Conservation (phyloP, 2,888 invertebrate species). For the Amphipoea oculea region DNA sequence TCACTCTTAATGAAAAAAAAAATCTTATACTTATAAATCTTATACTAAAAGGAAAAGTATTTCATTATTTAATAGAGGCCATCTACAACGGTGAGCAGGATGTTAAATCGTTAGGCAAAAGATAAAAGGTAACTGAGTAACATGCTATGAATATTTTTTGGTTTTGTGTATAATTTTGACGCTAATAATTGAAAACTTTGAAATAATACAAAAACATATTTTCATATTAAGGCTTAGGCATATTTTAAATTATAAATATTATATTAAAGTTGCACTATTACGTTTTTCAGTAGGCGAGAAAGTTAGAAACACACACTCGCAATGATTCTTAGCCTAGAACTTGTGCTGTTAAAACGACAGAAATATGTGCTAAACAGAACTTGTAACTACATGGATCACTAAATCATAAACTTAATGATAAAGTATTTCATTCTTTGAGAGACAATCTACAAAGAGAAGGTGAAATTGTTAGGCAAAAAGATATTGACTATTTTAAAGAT, state of each 20-base stretch:
- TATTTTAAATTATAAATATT: no score
- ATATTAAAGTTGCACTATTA: conserved; percentile 35
- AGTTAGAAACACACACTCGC: background rate
- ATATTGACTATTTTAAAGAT: no score
- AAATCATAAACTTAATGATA: background rate
- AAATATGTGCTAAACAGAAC: background rate
- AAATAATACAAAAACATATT: background rate
- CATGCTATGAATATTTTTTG: no score
- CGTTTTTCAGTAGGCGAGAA: background rate
- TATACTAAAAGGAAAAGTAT: no score
- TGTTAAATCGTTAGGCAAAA: no score
- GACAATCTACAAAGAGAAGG: no score
- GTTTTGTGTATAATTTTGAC: no score
- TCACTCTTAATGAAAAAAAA: no score
- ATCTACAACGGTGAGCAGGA: no score
- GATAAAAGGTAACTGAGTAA: no score
- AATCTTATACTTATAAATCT: no score
- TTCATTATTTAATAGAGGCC: no score
- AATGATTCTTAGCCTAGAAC: background rate
- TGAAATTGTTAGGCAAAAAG: background rate
- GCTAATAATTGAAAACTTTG: background rate
- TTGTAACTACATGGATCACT: background rate
- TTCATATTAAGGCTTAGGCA: conserved; percentile 10
- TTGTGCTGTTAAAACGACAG: background rate
- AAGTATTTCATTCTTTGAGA: background rate